phyloP scores from a whole-genome alignment of 2,113 vertebrate genomes.

The Agelaius tricolor region DNA sequence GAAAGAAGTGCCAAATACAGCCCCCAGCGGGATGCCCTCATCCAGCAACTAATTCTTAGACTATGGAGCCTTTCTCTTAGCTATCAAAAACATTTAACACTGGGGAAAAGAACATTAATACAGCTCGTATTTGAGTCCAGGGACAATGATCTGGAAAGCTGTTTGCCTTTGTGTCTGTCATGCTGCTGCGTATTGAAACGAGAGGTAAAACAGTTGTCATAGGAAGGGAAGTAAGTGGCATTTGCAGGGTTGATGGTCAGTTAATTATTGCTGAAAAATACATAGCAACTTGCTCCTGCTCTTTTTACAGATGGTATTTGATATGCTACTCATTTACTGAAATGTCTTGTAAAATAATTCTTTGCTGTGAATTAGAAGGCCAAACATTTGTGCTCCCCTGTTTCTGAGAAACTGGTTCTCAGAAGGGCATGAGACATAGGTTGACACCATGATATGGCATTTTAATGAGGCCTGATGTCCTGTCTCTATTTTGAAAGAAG shows the following conservation, averaged over 20 bases:
- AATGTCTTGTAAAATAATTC: slow-evolving; percentile 17
- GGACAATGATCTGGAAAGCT: slow-evolving; percentile 28
- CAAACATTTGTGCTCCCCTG: background rate
- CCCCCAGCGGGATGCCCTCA: slow-evolving; percentile 51
- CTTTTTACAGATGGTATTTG: slow-evolving; percentile 16
- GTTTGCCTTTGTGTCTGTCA: background rate
- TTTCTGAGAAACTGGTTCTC: slow-evolving; percentile 29
- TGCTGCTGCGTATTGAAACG: background rate
- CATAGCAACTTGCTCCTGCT: slow-evolving; percentile 47
- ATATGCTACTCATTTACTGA: slow-evolving; percentile 26
- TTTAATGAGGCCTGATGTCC: background rate
- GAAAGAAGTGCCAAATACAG: slow-evolving; percentile 47
- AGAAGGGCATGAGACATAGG: background rate
- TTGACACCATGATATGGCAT: background rate
- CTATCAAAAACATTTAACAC: slow-evolving; percentile 58
- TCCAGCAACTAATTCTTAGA: slow-evolving; percentile 32
- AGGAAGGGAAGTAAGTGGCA: background rate
- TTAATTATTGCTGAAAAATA: slow-evolving; percentile 67
- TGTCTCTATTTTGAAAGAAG: background rate
- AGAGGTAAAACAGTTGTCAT: background rate
- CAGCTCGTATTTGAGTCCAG: background rate
- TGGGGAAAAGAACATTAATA: slow-evolving; percentile 34
- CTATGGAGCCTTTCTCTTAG: slow-evolving; percentile 43
- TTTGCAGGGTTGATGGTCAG: background rate
- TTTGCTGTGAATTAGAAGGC: background rate